These are phyloP conservation scores for Plestiodon gilberti DNA, from an alignment of 2,113 vertebrate species.

Conservation along the genomic window DNA sequence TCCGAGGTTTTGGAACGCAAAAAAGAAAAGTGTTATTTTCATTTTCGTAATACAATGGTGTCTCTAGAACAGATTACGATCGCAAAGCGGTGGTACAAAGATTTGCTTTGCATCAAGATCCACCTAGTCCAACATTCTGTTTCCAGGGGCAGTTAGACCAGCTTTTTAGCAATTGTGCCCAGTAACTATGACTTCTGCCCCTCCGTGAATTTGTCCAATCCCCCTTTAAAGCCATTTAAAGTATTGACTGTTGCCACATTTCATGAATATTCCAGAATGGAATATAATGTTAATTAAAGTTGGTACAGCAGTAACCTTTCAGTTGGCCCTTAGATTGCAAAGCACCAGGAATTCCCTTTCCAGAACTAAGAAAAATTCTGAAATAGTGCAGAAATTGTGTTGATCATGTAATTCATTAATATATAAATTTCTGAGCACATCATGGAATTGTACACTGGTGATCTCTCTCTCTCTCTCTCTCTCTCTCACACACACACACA, in stretches of 20 bases:
- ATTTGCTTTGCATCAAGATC: background rate
- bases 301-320: background rate
- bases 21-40: too few relatives aligned
- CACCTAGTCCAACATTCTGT: background rate
- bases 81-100: background rate
- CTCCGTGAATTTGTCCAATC: background rate
- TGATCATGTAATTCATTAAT: background rate
- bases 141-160: background rate
- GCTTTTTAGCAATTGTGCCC: background rate
- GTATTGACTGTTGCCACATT: too few relatives aligned
- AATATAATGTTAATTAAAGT: background rate
- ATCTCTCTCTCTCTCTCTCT: too few relatives aligned
- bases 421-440: background rate
- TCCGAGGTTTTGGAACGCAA: too few relatives aligned
- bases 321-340: background rate
- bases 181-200: background rate
- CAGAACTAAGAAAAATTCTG: background rate
- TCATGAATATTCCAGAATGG: background rate
- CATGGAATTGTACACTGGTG: background rate
- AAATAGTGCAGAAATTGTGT: background rate
- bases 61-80: too few relatives aligned
- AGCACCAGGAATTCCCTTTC: background rate
- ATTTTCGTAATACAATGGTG: too few relatives aligned
- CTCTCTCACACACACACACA: too few relatives aligned
- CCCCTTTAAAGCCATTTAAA: background rate